Conservation (phyloP, 2,797 vertebrate species). For the Pelobates cultripes region DNA sequence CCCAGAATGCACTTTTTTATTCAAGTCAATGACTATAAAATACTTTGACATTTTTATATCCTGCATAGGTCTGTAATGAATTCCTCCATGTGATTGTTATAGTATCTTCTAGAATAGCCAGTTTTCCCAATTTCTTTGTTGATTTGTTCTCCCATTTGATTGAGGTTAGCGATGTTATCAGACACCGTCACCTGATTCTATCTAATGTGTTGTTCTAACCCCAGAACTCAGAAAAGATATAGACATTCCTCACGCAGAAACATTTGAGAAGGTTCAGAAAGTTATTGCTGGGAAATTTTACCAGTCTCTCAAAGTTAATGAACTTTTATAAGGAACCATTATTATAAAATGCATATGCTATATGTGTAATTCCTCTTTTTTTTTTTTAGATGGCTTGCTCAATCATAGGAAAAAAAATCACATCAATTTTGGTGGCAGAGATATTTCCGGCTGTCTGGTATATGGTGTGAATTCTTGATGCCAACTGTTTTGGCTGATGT, state of each 20-base stretch:
- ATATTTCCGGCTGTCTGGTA: too few relatives aligned
- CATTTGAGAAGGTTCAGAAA: not conserved
- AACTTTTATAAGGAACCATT: too few relatives aligned
- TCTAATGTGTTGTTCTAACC: slow-evolving; percentile 39
- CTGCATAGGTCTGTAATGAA: slow-evolving; percentile 15
- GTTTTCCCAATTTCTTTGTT: slow-evolving; percentile 26
- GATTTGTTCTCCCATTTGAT: slow-evolving; percentile 18
- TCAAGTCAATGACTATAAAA: slow-evolving; percentile 13
- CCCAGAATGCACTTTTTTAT: not conserved
- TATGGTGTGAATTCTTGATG: too few relatives aligned
- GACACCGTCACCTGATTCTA: slow-evolving; percentile 34
- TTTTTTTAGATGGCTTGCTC: too few relatives aligned
- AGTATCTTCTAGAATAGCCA: slow-evolving; percentile 25
- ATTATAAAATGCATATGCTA: too few relatives aligned
- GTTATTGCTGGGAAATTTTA: not conserved
- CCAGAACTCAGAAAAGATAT: not conserved
- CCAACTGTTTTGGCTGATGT: too few relatives aligned
- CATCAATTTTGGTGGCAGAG: too few relatives aligned
- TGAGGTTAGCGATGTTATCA: slow-evolving; percentile 26
- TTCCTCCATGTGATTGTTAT: slow-evolving; percentile 17
- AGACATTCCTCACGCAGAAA: slow-evolving; percentile 8
- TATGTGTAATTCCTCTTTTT: too few relatives aligned
- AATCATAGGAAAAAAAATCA: too few relatives aligned
- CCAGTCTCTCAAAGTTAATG: too few relatives aligned
- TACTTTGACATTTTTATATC: not conserved